Base-by-base conservation (phyloP, 2,797 vertebrate species). In the Onychomys arenicola region DNA sequence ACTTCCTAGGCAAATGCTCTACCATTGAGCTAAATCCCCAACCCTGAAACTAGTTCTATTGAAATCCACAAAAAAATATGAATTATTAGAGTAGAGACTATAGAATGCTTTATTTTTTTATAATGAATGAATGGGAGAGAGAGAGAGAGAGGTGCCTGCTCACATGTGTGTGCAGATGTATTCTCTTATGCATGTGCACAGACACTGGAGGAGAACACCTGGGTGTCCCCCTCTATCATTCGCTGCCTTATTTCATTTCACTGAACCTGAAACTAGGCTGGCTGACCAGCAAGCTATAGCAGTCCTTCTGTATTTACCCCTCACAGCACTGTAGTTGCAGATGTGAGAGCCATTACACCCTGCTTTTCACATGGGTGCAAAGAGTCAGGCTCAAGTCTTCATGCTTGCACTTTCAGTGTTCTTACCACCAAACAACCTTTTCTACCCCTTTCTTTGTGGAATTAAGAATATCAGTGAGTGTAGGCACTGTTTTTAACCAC, bases 1-100 rank as follows among this genome's bases (percentile, higher is more conserved):
- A n/a, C n/a, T n/a, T n/a, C n/a, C n/a, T n/a, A n/a, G n/a, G n/a
- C n/a, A n/a, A n/a, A n/a, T n/a, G n/a, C n/a, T n/a, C n/a, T n/a
- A n/a, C n/a, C n/a, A n/a, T n/a, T n/a, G n/a, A n/a, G n/a, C n/a
- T n/a, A n/a, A n/a, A n/a, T n/a, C n/a, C n/a, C n/a, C n/a, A n/a
- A n/a, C n/a, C n/a, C n/a, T 94, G 34, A 96, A 94, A 86, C 65
- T 85, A 59, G n/a, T 69, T 87, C 29, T 75, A 43, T 95, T 92
- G 55, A 10, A 65, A 8, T 69, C 14, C 55, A n/a, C 67, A 46
- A 83, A 40, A 92, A 29, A 93, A 61, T 77, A 49, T 63, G 57
- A 78, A 1, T 90, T 90, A 65, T 95, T 89, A 55, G 37, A 95
- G 52, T 25, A 78, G 49, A 52, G 37, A 84, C 37, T 67, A 49